Evolutionary conservation across 1,140 invertebrate genomes (phyloP), one percentile per base, ranked within the genome.

Genomic region (Ectropis grisescens): DNA sequence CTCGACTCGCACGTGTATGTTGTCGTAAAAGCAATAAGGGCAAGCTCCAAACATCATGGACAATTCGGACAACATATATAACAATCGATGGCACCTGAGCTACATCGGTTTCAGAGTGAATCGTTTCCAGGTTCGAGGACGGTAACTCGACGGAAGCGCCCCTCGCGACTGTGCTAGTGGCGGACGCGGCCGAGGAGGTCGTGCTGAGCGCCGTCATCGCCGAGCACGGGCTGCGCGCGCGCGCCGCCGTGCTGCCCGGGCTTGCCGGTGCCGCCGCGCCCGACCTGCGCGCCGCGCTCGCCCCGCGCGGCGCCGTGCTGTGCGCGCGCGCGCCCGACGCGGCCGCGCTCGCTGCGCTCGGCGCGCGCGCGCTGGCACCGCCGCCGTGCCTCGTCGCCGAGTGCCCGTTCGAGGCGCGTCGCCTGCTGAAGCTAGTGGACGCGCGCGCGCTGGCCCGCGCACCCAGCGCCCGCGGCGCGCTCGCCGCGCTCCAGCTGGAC

Each of bases 401-500:
- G 4, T 70, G 66, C 27, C 50, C 55, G 0, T 70, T 67, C 28
- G 66, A 70, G 33, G 57, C 60, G n/a, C 42, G 50, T 6, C 49
- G 62, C 4, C 32, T 70, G 11, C 39, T 62, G 12, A 67, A 67
- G 24, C 33, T 61, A 5, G 56, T 58, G 0, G 62, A 62, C 13
- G 39, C 45, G 1, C 44, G 45, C 2, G 47, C 41, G 1, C 16
- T 66, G 6, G 57, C 59, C 2, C 39, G 40, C 91, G 1, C 83
- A 87, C 19, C 84, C 93, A 11, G 75, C 85, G 86, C 81, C 0
- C 85, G 87, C 27, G 89, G 9, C 88, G 8, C 95, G 93, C 26
- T 88, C 7, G 87, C 11, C 93, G 92, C 91, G 84, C 90, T 30
- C 8, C 19, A 93, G 85, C 90, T 90, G 93, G 1, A 93, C 95